Percentiles rank a stretch among this genome's conserved stretches.
These are phyloP conservation scores for Automeris io DNA, from an alignment of 2,888 invertebrate genomes.

Conservation along the genomic window DNA sequence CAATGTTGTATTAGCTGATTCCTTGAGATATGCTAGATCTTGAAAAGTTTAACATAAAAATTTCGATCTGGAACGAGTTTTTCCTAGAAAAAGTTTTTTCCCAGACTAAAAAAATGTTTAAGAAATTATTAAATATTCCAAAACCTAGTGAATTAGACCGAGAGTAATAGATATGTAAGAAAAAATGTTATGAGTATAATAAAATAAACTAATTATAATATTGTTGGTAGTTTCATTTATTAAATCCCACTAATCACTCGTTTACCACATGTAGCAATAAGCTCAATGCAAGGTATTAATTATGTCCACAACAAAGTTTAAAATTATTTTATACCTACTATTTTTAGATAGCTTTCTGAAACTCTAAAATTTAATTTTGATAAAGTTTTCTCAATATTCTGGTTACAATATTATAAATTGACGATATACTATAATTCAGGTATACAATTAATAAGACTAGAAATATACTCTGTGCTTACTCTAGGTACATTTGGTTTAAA, in stretches of 20 bases:
- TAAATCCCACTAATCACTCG: neutral
- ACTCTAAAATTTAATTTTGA: too few relatives aligned
- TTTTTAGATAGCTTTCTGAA: too few relatives aligned
- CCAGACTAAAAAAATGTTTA: slow-evolving; percentile 63
- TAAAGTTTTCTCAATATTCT: neutral
- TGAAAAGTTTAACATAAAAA: slow-evolving; percentile 30
- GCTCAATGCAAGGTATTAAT: too few relatives aligned
- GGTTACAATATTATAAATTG: neutral
- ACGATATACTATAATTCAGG: neutral
- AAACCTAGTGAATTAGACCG: slow-evolving; percentile 71
- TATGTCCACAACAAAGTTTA: too few relatives aligned
- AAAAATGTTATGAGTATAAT: slow-evolving; percentile 74
- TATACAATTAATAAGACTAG: slow-evolving; percentile 10
- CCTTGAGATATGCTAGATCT: slow-evolving; percentile 11
- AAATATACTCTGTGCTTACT: slow-evolving; percentile 10
- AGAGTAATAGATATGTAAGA: slow-evolving; percentile 62
- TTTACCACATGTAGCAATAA: too few relatives aligned
- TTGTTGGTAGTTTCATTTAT: slow-evolving; percentile 16
- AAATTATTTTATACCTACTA: too few relatives aligned
- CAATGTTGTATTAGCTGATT: slow-evolving; percentile 16
- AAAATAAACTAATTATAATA: slow-evolving; percentile 62
- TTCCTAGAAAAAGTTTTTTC: slow-evolving; percentile 56
- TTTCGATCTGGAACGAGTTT: slow-evolving; percentile 60
- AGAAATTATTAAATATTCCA: slow-evolving; percentile 70
- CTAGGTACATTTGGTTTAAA: neutral